phyloP scores from a whole-genome alignment of 2,888 invertebrate species.

The Notodonta ziczac region DNA sequence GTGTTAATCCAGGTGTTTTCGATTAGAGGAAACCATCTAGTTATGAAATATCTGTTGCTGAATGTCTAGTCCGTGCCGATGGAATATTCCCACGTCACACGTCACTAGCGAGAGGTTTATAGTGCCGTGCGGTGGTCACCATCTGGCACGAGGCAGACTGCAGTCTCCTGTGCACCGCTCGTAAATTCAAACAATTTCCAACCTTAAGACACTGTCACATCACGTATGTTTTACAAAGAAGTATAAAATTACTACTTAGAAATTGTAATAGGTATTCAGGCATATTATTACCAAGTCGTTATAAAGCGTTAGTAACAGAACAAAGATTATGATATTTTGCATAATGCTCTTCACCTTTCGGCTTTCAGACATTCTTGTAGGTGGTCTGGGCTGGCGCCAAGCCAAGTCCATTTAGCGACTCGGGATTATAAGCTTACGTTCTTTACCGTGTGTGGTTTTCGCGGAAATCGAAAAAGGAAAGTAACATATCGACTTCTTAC shows the following conservation, averaged over 20 bases:
- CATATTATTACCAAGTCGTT: too few species aligned
- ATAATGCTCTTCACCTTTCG: slow-evolving; percentile 81
- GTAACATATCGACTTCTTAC: background rate
- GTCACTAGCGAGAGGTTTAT: slow-evolving; percentile 25
- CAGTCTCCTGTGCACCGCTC: slow-evolving; percentile 52
- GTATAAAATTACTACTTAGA: slow-evolving; percentile 15
- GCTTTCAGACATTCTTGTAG: slow-evolving; percentile 62
- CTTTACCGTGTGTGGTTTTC: slow-evolving; percentile 39
- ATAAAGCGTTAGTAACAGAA: slow-evolving; percentile 72
- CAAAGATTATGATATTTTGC: slow-evolving; percentile 80
- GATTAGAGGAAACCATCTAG: too few species aligned
- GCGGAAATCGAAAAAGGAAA: slow-evolving; percentile 12
- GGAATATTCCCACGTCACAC: slow-evolving; percentile 1
- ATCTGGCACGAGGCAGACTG: slow-evolving; percentile 40
- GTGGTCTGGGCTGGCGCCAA: slow-evolving; percentile 75
- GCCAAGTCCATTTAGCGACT: slow-evolving; percentile 70
- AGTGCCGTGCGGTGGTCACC: slow-evolving; percentile 43
- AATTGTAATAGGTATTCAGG: slow-evolving; percentile 14
- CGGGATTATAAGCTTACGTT: slow-evolving; percentile 75
- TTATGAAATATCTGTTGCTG: background rate
- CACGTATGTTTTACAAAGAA: slow-evolving; percentile 8
- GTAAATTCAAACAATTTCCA: slow-evolving; percentile 61
- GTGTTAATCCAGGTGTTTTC: too few species aligned
- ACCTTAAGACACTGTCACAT: slow-evolving; percentile 36
- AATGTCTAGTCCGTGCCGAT: background rate